Percentiles rank a stretch among this genome's conserved stretches.
phyloP scores from a whole-genome alignment of 2,797 vertebrate genomes.

The Eulemur coronatus region DNA sequence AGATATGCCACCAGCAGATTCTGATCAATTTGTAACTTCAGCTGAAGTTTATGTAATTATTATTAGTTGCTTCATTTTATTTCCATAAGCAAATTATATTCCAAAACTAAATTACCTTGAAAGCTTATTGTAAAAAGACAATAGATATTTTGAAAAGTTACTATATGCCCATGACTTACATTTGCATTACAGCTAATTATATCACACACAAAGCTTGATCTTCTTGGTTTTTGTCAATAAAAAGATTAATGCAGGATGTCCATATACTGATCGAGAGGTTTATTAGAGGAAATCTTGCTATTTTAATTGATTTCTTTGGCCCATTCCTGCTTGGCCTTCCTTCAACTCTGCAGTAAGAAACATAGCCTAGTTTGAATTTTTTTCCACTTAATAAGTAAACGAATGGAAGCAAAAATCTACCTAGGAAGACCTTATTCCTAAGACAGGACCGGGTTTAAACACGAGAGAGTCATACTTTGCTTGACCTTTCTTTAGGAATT shows the following conservation, averaged over 20 bases:
- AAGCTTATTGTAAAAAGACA: background rate
- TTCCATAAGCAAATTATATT: background rate
- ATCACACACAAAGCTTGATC: background rate
- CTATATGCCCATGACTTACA: background rate
- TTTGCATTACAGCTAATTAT: background rate
- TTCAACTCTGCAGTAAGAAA: slow-evolving; percentile 15
- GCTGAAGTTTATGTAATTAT: background rate
- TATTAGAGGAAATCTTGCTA: slow-evolving; percentile 5
- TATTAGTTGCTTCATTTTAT: background rate
- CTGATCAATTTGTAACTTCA: background rate
- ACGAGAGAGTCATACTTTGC: background rate
- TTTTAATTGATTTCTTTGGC: background rate
- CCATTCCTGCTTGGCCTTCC: background rate
- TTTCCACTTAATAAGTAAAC: slow-evolving; percentile 12
- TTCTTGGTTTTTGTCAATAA: background rate
- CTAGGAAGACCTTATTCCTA: background rate
- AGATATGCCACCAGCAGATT: background rate
- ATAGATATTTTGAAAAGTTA: background rate
- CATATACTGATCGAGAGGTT: background rate
- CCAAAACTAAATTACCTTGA: slow-evolving; percentile 21
- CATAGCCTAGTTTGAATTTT: background rate
- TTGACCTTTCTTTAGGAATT: slow-evolving; percentile 20
- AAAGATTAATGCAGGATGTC: background rate
- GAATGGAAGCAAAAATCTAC: background rate
- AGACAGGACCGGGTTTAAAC: background rate